Conservation (phyloP, 2,888 invertebrate genomes). For the Idaea dimidiata region DNA sequence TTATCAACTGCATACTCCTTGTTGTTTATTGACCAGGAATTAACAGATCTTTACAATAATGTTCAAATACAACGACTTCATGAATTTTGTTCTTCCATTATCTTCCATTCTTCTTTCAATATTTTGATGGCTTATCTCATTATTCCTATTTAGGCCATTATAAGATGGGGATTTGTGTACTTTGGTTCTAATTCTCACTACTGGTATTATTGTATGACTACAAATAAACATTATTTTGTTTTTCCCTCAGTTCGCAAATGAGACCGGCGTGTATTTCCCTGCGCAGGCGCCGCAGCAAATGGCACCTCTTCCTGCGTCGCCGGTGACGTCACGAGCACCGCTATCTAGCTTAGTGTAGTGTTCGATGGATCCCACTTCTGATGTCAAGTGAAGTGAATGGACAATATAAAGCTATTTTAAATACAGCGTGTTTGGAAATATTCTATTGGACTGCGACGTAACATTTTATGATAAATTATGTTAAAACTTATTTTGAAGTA, state of each 20-base stretch:
- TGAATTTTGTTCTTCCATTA: too few relatives aligned
- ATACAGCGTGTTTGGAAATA: conserved; percentile 21
- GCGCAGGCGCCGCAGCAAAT: conserved; percentile 69
- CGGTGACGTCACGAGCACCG: conserved; percentile 84
- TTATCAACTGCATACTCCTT: too few relatives aligned
- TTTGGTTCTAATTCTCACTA: too few relatives aligned
- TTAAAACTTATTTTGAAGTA: background rate
- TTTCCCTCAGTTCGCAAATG: conserved; percentile 79
- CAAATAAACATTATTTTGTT: conserved; percentile 25
- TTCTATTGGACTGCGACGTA: background rate
- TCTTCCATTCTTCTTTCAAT: too few relatives aligned
- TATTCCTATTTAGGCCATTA: too few relatives aligned
- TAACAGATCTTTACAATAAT: too few relatives aligned
- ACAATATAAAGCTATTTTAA: conserved; percentile 33
- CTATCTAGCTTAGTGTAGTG: conserved; percentile 84
- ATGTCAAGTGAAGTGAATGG: conserved; percentile 44
- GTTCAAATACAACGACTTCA: too few relatives aligned
- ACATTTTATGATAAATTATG: background rate
- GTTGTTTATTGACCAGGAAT: too few relatives aligned
- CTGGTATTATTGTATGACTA: background rate
- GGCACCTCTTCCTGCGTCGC: conserved; percentile 81
- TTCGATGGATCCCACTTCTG: conserved; percentile 60
- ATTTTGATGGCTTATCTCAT: too few relatives aligned
- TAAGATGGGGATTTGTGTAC: too few relatives aligned
- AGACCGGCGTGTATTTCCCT: conserved; percentile 70